Conservation (phyloP, 2,113 vertebrate species). For the Pomatorhinus ruficollis region DNA sequence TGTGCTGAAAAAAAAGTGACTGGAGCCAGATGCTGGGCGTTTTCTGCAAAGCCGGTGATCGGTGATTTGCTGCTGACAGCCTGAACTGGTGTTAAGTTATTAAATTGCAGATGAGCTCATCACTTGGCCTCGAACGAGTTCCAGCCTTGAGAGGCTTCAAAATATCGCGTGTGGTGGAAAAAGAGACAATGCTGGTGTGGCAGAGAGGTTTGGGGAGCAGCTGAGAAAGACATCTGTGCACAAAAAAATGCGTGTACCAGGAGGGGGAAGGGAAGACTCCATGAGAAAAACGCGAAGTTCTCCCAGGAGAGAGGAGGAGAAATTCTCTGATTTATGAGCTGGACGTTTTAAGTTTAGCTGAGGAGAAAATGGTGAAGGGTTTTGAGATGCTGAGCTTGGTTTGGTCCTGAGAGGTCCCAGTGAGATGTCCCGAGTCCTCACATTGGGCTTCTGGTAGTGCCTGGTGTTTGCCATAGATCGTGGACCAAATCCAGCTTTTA, state of each 20-base stretch:
- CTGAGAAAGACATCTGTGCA: constrained; percentile 1
- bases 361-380: background rate
- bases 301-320: background rate
- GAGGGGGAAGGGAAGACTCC: background rate
- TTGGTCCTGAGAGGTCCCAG: background rate
- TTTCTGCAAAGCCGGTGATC: background rate
- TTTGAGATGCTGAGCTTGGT: background rate
- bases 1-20: background rate
- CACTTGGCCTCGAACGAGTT: background rate
- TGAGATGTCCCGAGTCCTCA: background rate
- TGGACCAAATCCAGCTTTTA: background rate
- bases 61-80: constrained; percentile 35
- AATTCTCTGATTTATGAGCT: background rate
- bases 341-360: background rate
- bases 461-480: fast-evolving
- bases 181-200: constrained; percentile 15
- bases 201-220: constrained; percentile 16
- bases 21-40: constrained; percentile 24
- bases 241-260: background rate
- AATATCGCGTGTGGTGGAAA: background rate
- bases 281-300: background rate
- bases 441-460: fast-evolving
- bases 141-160: constrained; percentile 11
- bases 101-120: constrained; percentile 56
- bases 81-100: constrained; percentile 7